Base-by-base conservation (phyloP, 2,888 invertebrate genomes). In the Oscheius myriophilus region DNA sequence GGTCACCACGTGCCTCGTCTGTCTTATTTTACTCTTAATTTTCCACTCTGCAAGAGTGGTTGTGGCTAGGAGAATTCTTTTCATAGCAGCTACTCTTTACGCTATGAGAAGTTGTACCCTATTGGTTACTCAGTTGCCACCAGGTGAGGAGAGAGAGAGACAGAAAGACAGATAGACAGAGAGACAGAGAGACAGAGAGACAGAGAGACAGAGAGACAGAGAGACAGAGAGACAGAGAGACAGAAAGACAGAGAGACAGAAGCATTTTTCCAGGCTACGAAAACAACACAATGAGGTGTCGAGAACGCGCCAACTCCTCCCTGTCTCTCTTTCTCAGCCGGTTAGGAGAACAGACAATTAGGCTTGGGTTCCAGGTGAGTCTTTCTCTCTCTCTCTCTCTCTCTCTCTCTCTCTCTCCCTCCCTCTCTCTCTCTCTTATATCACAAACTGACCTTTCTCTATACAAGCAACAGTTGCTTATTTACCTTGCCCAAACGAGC, bases 331-430 rank as follows among this genome's bases (percentile, higher is more conserved):
- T 86, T 57, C 55, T 81, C 42, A 46, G 54, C 14, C 70, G 84
- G 0, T 62, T 82, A 0, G 61, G 81, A 21, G 82, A 81, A 59
- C 86, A 86, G 73, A 80, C 79, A n/a, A 71, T 83, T 25, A 76
- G 79, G 18, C 67, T 86, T 51, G 86, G 86, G n/a, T 80, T 86
- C 55, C 85, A 84, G 76, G 82, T 79, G 21, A 51, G 62, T 53
- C 33, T 33, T 33, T 33, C 33, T 33, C 33, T 33, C 33, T 33
- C 33, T 25, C 16, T 33, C 4, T 21, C 18, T 25, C 26, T 16
- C 53, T 25, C 2, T n/a, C 49, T 33, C 33, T 33, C 33, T 33
- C 33, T 33, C 33, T 33, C 33, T 33, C 33, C 9, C 33, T 33
- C 33, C 9, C 33, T 33, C 33, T 33, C 33, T 33, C 33, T 33